Evolutionary conservation across 2,888 invertebrate species (phyloP).

Genomic region (Syrista parreyssii): DNA sequence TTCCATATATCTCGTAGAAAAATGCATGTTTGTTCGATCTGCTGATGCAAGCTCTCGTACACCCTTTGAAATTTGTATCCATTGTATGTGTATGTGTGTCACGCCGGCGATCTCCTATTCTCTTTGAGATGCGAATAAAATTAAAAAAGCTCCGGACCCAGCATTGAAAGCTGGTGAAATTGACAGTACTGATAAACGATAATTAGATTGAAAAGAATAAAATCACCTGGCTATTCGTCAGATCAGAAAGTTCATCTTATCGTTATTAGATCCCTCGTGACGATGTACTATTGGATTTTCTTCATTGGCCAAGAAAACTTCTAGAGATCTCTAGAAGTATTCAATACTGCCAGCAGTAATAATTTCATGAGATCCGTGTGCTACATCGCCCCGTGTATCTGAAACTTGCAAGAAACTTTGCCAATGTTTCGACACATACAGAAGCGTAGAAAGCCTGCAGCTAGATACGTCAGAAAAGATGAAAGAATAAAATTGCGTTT

Average conservation of each 20-base stretch:
- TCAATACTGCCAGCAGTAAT: no score
- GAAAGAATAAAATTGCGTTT: not conserved
- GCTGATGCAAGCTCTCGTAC: not conserved
- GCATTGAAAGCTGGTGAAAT: not conserved
- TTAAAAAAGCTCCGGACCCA: not conserved
- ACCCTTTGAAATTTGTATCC: not conserved
- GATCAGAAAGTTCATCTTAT: not conserved
- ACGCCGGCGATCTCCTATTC: not conserved
- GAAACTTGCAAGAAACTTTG: not conserved
- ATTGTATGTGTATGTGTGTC: not conserved
- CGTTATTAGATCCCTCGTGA: not conserved
- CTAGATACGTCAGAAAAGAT: not conserved
- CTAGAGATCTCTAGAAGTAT: no score
- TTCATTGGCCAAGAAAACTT: not conserved
- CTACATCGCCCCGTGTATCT: not conserved
- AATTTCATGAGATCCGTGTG: not conserved
- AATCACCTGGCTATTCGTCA: not conserved
- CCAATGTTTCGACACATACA: not conserved
- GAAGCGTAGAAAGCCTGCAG: not conserved
- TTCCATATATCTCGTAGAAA: not conserved
- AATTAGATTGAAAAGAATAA: not conserved
- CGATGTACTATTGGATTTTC: not conserved
- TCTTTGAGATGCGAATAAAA: not conserved
- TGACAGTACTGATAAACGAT: not conserved
- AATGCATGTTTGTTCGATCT: no score